A percentile compares a stretch with the other conserved stretches of the same genome.
Conservation (phyloP, 2,797 vertebrate genomes). For the Lagodon rhomboides region DNA sequence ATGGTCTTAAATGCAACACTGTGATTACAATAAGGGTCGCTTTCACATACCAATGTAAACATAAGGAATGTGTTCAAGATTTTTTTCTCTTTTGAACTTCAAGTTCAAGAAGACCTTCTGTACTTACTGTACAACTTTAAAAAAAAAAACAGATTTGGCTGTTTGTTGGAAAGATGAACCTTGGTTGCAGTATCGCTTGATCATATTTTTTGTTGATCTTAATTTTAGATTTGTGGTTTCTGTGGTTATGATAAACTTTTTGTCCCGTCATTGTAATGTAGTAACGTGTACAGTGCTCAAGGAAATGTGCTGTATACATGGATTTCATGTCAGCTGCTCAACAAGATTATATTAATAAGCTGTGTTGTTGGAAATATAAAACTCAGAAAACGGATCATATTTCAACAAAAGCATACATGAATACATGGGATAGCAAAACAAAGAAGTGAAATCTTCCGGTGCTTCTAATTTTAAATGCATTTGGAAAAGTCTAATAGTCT, state of each 20-base stretch:
- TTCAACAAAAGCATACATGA: too few relatives aligned
- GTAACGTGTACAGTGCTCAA: background rate
- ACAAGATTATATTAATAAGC: background rate
- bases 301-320: background rate
- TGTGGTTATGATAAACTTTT: background rate
- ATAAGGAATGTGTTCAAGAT: conserved; percentile 3
- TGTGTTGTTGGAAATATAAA: background rate
- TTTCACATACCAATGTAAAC: conserved; percentile 31
- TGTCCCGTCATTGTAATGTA: background rate
- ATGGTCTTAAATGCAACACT: conserved; percentile 11
- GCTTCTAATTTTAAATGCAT: conserved; percentile 11
- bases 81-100: conserved; percentile 7
- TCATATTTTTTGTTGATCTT: conserved; percentile 11
- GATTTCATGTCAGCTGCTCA: background rate
- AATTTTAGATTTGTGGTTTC: conserved; percentile 11
- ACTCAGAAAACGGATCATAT: background rate
- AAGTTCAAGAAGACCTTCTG: conserved; percentile 3
- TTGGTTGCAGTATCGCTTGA: background rate
- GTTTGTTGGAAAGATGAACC: conserved; percentile 2
- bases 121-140: background rate
- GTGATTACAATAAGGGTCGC: conserved; percentile 19
- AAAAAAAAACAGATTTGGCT: background rate
- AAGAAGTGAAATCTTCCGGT: background rate
- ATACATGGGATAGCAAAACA: background rate
- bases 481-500: background rate